phyloP scores from a whole-genome alignment of 2,888 invertebrate species.

The Drosophila affinis region DNA sequence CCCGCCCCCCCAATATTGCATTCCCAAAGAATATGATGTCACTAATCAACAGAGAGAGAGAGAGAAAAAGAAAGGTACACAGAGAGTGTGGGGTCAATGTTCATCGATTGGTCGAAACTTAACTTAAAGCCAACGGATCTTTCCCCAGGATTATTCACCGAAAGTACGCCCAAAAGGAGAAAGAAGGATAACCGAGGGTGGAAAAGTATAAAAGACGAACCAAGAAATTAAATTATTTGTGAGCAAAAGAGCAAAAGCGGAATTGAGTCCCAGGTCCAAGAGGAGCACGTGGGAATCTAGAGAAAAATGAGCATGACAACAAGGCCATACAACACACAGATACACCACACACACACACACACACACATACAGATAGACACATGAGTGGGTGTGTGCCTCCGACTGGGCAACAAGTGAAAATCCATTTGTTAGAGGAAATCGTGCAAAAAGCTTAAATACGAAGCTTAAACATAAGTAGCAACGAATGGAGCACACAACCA shows the following conservation, averaged over 20 bases:
- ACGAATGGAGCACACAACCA: slow-evolving; percentile 44
- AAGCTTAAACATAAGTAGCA: slow-evolving; percentile 75
- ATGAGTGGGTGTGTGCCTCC: background rate
- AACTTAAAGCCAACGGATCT: slow-evolving; percentile 7
- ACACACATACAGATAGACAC: slow-evolving; percentile 22
- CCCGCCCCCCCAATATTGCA: background rate
- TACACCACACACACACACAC: slow-evolving; percentile 41
- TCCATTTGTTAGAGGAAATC: slow-evolving; percentile 77
- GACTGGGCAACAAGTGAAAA: slow-evolving; percentile 74
- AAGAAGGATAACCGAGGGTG: background rate
- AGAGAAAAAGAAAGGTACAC: background rate
- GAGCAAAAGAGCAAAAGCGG: slow-evolving; percentile 36
- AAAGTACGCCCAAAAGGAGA: slow-evolving; percentile 5
- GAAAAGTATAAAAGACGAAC: slow-evolving; percentile 30
- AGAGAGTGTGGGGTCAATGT: background rate
- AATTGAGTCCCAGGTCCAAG: slow-evolving; percentile 3
- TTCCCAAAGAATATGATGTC: background rate
- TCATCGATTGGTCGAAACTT: background rate
- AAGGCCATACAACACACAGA: slow-evolving; percentile 66
- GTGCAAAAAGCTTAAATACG: slow-evolving; percentile 80
- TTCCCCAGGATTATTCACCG: background rate
- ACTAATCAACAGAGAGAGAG: background rate
- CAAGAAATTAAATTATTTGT: slow-evolving; percentile 76
- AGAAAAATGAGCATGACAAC: slow-evolving; percentile 67
- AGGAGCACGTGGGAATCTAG: slow-evolving; percentile 23